Conservation (phyloP, 2,113 vertebrate genomes). For the Corythornis vintsioides region DNA sequence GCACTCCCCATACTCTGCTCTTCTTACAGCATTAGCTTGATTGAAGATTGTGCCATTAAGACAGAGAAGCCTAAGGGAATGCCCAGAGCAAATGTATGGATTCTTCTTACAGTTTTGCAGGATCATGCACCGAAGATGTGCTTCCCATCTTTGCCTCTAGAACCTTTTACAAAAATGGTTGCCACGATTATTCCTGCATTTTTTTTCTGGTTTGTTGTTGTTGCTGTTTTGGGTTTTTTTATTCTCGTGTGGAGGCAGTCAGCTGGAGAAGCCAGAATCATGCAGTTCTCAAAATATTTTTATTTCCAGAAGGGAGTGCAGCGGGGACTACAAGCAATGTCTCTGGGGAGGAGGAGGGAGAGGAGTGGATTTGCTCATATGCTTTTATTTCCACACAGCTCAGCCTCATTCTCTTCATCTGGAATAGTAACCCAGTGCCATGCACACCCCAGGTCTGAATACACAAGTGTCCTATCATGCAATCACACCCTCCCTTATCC, state of each 20-base stretch:
- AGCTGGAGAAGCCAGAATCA: neutral
- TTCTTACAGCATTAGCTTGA: neutral
- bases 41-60: slow-evolving; percentile 2
- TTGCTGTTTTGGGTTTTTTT: neutral
- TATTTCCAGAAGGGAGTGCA: neutral
- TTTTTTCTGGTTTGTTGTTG: neutral
- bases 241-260: neutral
- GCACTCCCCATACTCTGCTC: neutral
- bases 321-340: neutral
- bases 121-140: neutral
- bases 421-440: neutral
- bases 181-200: neutral
- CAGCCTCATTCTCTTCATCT: neutral
- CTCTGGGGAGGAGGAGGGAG: neutral
- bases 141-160: neutral
- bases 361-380: neutral
- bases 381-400: neutral
- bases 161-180: neutral
- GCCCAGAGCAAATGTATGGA: neutral
- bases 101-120: neutral
- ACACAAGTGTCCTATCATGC: neutral
- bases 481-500: neutral
- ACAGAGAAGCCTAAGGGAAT: slow-evolving; percentile 13
- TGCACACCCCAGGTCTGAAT: neutral
- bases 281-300: neutral